Conservation (phyloP, 2,888 invertebrate species). For the Megamerina dolium region DNA sequence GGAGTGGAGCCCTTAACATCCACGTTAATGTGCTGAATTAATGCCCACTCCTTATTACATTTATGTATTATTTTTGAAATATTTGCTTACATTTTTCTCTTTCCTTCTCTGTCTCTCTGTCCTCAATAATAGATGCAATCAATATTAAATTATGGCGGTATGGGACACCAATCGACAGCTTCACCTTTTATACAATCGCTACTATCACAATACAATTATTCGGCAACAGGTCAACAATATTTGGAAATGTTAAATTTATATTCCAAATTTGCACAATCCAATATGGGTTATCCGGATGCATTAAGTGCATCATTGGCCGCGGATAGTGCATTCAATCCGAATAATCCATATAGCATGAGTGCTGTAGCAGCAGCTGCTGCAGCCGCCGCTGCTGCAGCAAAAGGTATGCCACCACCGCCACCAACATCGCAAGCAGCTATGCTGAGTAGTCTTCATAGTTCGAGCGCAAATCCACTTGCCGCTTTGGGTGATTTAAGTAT, state of each 20-base stretch:
- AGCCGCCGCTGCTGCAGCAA: conserved; percentile 6
- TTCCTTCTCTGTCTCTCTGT: background rate
- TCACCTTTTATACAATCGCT: conserved; percentile 21
- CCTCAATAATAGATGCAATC: conserved; percentile 29
- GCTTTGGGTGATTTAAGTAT: conserved; percentile 25
- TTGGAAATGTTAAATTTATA: conserved; percentile 26
- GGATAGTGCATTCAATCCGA: conserved; percentile 17
- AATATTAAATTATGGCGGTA: conserved; percentile 26
- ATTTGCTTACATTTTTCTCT: conserved; percentile 2
- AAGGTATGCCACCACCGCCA: no score
- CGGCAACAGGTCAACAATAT: conserved; percentile 28
- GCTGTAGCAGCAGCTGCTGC: no score
- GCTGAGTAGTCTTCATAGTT: conserved; percentile 8
- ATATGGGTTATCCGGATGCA: conserved; percentile 22
- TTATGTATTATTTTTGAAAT: no score
- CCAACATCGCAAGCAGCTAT: conserved; percentile 11
- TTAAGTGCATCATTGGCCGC: conserved; percentile 16
- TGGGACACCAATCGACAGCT: conserved; percentile 24
- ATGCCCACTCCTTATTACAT: no score
- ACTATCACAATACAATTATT: conserved; percentile 27
- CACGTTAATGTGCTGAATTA: no score
- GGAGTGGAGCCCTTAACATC: no score
- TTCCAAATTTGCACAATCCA: conserved; percentile 12
- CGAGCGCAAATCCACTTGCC: conserved; percentile 18
- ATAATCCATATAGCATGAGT: conserved; percentile 5